Evolutionary conservation across 2,797 vertebrate genomes (phyloP).

Genomic region (Gadopsis bispinosus): DNA sequence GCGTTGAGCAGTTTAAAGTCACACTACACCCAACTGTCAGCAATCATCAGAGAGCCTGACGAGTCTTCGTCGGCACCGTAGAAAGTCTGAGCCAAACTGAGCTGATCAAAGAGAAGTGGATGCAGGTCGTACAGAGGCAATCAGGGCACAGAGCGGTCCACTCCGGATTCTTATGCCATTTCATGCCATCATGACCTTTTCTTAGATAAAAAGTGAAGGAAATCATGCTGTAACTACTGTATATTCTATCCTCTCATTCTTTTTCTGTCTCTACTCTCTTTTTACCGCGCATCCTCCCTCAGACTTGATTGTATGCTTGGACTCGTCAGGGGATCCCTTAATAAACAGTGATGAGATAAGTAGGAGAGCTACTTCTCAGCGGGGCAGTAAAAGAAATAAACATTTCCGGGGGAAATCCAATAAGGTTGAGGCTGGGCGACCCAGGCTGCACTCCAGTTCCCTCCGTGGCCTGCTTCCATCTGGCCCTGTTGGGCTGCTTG

Average conservation of each 20-base stretch:
- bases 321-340: constrained; percentile 64
- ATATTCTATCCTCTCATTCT: constrained; percentile 17
- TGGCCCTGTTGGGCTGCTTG: constrained; percentile 27
- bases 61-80: constrained; percentile 35
- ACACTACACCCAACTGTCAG: constrained; percentile 49
- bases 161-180: constrained; percentile 38
- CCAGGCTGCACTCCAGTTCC: constrained; percentile 38
- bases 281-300: constrained; percentile 20
- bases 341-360: constrained; percentile 84
- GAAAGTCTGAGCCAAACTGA: constrained; percentile 34
- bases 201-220: constrained; percentile 31
- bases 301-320: constrained; percentile 48
- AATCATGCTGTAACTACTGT: constrained; percentile 7
- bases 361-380: constrained; percentile 72
- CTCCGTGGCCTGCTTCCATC: constrained; percentile 42
- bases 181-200: constrained; percentile 42
- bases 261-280: constrained; percentile 14
- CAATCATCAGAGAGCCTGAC: constrained; percentile 37
- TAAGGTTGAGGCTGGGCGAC: constrained; percentile 63
- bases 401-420: constrained; percentile 79
- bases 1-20: constrained; percentile 61
- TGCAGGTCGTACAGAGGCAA: constrained; percentile 38
- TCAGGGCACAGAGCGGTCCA: constrained; percentile 31
- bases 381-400: constrained; percentile 75
- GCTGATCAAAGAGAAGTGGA: constrained; percentile 35